A percentile compares a stretch with the other conserved stretches of the same genome.
phyloP scores from a whole-genome alignment of 2,113 vertebrate species.

The Collichthys lucidus region DNA sequence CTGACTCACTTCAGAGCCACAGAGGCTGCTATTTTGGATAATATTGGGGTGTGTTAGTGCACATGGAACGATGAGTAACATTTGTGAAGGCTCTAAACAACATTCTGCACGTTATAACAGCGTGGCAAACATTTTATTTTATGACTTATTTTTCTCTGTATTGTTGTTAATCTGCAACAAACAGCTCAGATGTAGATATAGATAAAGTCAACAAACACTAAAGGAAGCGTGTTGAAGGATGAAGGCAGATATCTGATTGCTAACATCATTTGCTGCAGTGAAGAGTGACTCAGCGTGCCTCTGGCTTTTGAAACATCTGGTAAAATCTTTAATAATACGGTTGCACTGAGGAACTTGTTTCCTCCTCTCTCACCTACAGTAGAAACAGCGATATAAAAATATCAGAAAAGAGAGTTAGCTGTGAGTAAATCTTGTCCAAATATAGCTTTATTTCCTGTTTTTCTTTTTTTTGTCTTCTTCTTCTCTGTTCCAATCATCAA shows the following conservation, averaged over 20 bases:
- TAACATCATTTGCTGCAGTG: not conserved
- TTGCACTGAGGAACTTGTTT: not conserved
- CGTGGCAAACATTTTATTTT: not conserved
- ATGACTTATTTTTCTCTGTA: no score
- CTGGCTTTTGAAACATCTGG: not conserved
- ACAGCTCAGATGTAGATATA: not conserved
- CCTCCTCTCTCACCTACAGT: not conserved
- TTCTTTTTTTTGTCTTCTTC: not conserved
- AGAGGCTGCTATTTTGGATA: no score
- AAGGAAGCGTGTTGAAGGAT: not conserved
- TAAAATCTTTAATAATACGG: not conserved
- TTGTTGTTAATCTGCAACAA: not conserved
- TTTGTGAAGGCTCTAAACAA: no score
- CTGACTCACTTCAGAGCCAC: no score
- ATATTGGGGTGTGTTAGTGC: no score
- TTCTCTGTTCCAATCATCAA: not conserved
- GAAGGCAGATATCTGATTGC: not conserved
- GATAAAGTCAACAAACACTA: not conserved
- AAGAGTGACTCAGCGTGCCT: not conserved
- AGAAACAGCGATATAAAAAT: not conserved
- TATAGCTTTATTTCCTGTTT: not conserved
- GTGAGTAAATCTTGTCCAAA: no score
- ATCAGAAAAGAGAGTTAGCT: not conserved
- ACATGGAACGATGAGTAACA: not conserved
- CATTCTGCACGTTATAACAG: no score